Evolutionary conservation across 2,888 invertebrate genomes (phyloP).

Genomic region (Miltochrista miniata): DNA sequence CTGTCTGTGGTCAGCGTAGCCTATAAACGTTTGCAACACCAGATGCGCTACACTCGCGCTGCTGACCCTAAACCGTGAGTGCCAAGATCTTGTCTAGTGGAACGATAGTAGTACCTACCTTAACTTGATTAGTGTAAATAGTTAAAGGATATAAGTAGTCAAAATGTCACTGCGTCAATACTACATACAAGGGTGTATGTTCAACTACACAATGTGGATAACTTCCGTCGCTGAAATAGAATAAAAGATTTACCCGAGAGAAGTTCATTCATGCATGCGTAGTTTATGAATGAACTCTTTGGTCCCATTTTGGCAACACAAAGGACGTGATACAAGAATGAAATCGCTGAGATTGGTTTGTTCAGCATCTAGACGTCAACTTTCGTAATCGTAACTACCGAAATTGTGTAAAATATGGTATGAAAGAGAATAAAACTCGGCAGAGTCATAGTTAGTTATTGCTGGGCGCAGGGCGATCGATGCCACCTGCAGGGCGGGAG

Average conservation of each 20-base stretch:
- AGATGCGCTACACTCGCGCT: no score
- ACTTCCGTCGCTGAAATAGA: not conserved
- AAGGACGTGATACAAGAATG: not conserved
- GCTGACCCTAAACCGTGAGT: no score
- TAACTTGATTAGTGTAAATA: no score
- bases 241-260: not conserved
- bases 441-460: conserved; percentile 32
- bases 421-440: conserved; percentile 21
- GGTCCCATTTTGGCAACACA: not conserved
- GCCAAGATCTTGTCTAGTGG: no score
- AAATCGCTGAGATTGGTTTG: not conserved
- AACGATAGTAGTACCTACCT: no score
- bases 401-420: conserved; percentile 21
- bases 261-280: not conserved
- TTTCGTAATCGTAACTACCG: not conserved
- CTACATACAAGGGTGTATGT: no score
- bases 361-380: no score
- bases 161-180: no score
- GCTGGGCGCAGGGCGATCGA: conserved; percentile 44
- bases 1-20: no score
- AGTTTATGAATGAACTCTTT: not conserved
- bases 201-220: no score
- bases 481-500: conserved; percentile 31
- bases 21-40: no score
- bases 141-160: no score